Percentiles rank a stretch among this genome's conserved stretches.
phyloP scores from a whole-genome alignment of 2,113 vertebrate genomes.

The Etheostoma cragini region DNA sequence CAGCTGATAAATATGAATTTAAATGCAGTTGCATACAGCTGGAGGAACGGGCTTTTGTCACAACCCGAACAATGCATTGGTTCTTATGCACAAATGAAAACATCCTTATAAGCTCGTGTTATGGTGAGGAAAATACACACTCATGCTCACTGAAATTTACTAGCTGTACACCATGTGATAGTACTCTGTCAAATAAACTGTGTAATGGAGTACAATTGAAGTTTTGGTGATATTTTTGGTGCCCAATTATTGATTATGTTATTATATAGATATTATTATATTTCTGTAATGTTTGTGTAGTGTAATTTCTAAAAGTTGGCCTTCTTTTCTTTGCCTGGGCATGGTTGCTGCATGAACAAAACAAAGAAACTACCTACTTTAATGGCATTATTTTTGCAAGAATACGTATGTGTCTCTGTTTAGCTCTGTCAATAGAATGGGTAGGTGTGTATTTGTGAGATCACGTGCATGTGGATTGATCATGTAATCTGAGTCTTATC shows the following conservation, averaged over 20 bases:
- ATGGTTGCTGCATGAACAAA: neutral
- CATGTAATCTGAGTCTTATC: slow-evolving; percentile 77
- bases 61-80: slow-evolving; percentile 12
- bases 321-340: neutral
- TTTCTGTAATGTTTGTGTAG: neutral
- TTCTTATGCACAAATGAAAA: slow-evolving; percentile 27
- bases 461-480: slow-evolving; percentile 59
- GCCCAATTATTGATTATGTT: neutral
- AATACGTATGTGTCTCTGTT: neutral
- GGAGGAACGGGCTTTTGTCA: slow-evolving; percentile 43
- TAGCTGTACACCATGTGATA: slow-evolving; percentile 29
- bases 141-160: slow-evolving; percentile 15
- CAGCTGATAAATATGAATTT: slow-evolving; percentile 44
- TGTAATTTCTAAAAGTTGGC: neutral
- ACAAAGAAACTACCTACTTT: neutral
- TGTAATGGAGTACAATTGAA: neutral
- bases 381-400: neutral
- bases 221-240: neutral
- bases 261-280: no score
- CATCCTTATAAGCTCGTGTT: neutral
- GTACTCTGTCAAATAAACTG: slow-evolving; percentile 3
- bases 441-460: slow-evolving; percentile 26
- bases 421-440: slow-evolving; percentile 8
- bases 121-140: slow-evolving; percentile 5
- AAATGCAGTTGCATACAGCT: slow-evolving; percentile 32